Evolutionary conservation across 2,888 invertebrate species (phyloP).

Genomic region (Pristionchus arcanus): DNA sequence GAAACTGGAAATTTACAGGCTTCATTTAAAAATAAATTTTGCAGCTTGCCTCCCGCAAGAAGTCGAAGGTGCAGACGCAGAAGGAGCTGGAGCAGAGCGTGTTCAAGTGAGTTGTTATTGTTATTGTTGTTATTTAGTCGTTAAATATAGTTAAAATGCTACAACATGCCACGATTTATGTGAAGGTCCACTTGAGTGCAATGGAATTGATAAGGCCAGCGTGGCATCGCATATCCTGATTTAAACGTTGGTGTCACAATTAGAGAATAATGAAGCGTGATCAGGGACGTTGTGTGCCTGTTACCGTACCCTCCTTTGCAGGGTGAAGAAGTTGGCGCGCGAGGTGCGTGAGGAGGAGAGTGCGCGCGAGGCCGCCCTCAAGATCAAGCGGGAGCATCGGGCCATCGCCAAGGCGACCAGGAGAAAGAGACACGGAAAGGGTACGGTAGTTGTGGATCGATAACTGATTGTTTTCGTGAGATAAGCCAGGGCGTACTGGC

Average conservation of each 20-base stretch:
- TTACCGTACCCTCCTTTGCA: not conserved
- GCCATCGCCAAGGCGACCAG: conserved; percentile 49
- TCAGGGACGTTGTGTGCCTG: too few relatives aligned
- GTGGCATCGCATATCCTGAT: too few relatives aligned
- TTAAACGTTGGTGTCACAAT: too few relatives aligned
- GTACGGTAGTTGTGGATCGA: conserved; percentile 3
- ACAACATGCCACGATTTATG: too few relatives aligned
- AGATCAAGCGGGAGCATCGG: conserved; percentile 48
- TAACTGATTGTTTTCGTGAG: not conserved
- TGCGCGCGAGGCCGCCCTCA: conserved; percentile 51
- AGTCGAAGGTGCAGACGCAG: conserved; percentile 3
- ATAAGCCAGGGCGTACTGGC: not conserved
- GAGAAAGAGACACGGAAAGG: conserved; percentile 55
- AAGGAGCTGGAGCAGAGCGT: conserved; percentile 47
- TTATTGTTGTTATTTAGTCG: not conserved
- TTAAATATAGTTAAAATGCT: not conserved
- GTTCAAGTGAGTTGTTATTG: conserved; percentile 29
- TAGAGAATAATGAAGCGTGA: too few relatives aligned
- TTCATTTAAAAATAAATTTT: not conserved
- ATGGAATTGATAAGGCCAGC: too few relatives aligned
- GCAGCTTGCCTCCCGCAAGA: conserved; percentile 11
- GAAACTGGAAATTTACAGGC: too few relatives aligned
- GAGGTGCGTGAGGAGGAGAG: conserved; percentile 57
- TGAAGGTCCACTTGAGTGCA: not conserved
- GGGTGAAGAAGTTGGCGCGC: conserved; percentile 54